Percentiles rank a stretch among this genome's conserved stretches.
Evolutionary conservation across 2,113 vertebrate genomes (phyloP).

Genomic region (Odobenus rosmarus): DNA sequence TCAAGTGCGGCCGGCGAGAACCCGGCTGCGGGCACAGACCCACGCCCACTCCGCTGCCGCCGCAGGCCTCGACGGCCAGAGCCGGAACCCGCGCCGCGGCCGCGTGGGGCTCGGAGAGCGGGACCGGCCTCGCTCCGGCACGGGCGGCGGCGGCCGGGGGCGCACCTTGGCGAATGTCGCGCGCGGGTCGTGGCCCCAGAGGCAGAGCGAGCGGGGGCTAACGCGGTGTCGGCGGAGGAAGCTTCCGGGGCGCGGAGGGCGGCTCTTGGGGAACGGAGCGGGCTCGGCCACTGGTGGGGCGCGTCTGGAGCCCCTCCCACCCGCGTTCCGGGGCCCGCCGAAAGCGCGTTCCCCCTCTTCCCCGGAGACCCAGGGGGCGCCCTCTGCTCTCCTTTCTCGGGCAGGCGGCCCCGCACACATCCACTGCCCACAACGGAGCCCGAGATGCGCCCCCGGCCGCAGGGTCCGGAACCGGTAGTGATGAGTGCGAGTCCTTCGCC

Average conservation of each 20-base stretch:
- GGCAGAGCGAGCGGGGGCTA: not conserved
- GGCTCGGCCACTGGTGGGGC: not conserved
- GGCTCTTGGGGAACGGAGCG: not conserved
- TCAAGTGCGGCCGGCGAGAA: not conserved
- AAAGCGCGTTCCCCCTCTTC: not conserved
- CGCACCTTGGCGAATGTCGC: conserved; percentile 32
- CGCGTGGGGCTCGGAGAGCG: not conserved
- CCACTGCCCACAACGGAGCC: conserved; percentile 82
- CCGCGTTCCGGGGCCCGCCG: not conserved
- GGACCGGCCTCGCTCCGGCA: not conserved
- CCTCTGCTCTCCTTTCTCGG: not conserved
- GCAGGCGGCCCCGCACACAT: conserved; percentile 74
- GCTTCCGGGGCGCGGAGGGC: not conserved
- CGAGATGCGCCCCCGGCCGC: conserved; percentile 79
- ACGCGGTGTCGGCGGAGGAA: not conserved
- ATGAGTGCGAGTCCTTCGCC: conserved; percentile 85
- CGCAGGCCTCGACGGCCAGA: not conserved
- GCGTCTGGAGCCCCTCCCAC: not conserved
- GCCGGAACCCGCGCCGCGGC: not conserved
- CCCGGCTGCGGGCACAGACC: not conserved
- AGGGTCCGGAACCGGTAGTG: conserved; percentile 81
- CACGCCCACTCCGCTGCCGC: not conserved
- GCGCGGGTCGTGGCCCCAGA: not conserved
- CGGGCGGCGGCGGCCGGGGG: conserved; percentile 49
- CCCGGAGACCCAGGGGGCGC: not conserved